Evolutionary conservation across 2,113 vertebrate genomes (phyloP), one percentile per base, ranked within the genome.

Genomic region (Pollimyrus isidori): DNA sequence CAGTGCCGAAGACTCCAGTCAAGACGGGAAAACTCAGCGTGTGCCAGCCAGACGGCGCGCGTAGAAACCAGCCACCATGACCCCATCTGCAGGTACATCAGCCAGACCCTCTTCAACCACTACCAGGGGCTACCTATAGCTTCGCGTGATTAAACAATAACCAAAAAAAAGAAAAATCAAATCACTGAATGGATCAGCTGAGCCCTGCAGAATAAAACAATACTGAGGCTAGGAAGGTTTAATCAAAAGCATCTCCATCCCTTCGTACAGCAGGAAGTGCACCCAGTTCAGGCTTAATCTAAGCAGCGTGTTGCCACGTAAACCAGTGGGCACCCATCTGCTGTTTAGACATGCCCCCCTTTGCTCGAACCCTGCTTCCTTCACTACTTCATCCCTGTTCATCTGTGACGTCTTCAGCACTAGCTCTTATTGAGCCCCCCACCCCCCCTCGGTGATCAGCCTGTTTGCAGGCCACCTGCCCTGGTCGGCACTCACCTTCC

Each of bases 401-500:
- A 19, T 76, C 7, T 19, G 13, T 76, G 73, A 35, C 10, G 15
- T 76, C 26, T 76, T 39, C 30, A 1, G 73, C 73, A 48, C 50
- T 17, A 11, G 4, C 85, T 53, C 4, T 35, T 56, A 11, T 0
- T 39, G 35, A 76, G 30, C 35, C 46, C 19, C 17, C 49, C 49
- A 0, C 13, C 35, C 76, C 42, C 10, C 19, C 49, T 53, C 19
- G 23, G 49, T 23, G 39, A 58, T 19, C 53, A 9, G 6, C 35
- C 50, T 56, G 39, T 10, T 21, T 3, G 3, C 15, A 13, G n/a
- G 2, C 5, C 73, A n/a, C 30, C 26, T 45, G 26, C 15, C n/a
- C 46, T 49, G 35, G 21, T 3, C 26, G 30, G 3, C 82, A 90
- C 94, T 89, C 92, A 97, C 96, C 95, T 95, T 95, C 90, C 90